Percentiles rank a stretch among this genome's conserved stretches.
phyloP scores from a whole-genome alignment of 2,888 invertebrate genomes.

The Lasiommata megera region DNA sequence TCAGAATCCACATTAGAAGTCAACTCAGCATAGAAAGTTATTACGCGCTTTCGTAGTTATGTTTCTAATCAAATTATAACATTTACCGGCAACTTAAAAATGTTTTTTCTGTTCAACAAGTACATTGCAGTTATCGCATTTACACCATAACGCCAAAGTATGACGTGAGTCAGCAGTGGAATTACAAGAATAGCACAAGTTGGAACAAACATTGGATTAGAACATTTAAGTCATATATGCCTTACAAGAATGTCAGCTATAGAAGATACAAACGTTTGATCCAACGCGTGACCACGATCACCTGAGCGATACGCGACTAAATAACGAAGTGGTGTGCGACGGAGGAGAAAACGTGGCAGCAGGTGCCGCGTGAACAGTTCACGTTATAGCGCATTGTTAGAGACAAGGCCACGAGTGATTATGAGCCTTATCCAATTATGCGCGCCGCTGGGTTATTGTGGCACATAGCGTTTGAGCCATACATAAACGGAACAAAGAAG shows the following conservation, averaged over 20 bases:
- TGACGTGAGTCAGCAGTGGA: constrained; percentile 10
- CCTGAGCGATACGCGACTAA: constrained; percentile 10
- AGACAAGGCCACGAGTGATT: constrained; percentile 66
- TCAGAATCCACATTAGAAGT: no score
- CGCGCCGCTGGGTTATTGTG: constrained; percentile 57
- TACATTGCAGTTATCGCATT: neutral
- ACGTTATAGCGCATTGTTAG: constrained; percentile 41
- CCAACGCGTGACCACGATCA: constrained; percentile 1
- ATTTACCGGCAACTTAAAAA: no score
- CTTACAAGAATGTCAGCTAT: neutral
- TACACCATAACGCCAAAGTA: constrained; percentile 10
- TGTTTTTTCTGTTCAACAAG: no score
- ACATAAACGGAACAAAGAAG: constrained; percentile 14
- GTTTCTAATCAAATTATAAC: no score
- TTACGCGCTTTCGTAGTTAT: no score
- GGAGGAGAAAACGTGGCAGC: constrained; percentile 23
- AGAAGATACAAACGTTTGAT: constrained; percentile 5
- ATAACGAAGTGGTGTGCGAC: constrained; percentile 24
- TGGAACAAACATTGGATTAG: constrained; percentile 19
- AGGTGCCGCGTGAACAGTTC: constrained; percentile 34
- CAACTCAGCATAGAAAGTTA: no score
- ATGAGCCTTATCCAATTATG: constrained; percentile 72
- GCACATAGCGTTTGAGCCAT: constrained; percentile 37
- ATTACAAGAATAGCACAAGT: constrained; percentile 22
- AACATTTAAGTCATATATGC: constrained; percentile 1